Base-by-base conservation (phyloP, 2,113 vertebrate genomes). In the Sinocyclocheilus maitianheensis region DNA sequence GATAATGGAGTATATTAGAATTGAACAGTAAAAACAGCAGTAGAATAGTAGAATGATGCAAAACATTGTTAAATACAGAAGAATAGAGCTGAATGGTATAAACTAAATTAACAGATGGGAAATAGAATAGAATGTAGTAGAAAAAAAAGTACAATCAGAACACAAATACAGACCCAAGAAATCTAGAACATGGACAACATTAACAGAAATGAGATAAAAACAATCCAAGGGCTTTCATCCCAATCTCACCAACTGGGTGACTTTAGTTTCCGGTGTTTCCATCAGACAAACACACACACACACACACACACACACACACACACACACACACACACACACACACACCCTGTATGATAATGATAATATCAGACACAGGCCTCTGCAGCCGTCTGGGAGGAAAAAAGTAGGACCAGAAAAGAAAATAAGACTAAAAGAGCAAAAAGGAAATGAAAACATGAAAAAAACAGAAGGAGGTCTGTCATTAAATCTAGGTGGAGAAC, bases 401-500 rank as follows among this genome's bases (percentile, higher is more conserved):
- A 24, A 75, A 48, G 22, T 13, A 24, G 43, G 43, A 3, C 72
- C 26, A 26, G 30, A 16, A 22, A 83, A 30, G 24, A 69, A 58
- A 83, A 43, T 65, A 24, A 80, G 26, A 84, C 37, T 3, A 43
- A 84, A 63, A 69, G 30, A 24, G 30, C 34, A 22, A 74, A 55
- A 83, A 65, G 7, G 43, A 65, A 74, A 63, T 63, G 24, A 40
- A 10, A 55, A 40, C 30, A 60, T 69, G 9, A 51, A 22, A 60
- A 24, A 87, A 60, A 69, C 34, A 77, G 2, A 85, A 20, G 40
- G 5, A 88, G 43, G 78, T 85, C 87, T 88, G 87, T 88, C 84
- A 88, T 88, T 85, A 71, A 85, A 79, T 81, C 20, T 85, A 78
- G 77, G 86, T 81, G 83, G 83, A 87, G 83, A 60, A 84, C 46